These are phyloP conservation scores for Heteromyza rotundicornis DNA, from an alignment of 2,888 invertebrate genomes.

Conservation along the genomic window DNA sequence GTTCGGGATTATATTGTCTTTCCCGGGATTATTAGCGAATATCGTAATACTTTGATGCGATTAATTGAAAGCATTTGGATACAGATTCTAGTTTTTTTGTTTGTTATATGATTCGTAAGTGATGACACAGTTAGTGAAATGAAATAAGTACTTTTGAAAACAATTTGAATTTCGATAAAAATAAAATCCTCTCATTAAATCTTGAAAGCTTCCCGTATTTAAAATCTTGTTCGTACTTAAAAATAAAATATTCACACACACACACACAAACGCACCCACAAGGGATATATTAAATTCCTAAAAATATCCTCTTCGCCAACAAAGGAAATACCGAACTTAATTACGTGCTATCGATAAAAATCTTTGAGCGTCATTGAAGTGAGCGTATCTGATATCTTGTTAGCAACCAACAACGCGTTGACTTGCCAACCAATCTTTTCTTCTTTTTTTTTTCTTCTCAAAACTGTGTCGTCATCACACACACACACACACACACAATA, in stretches of 20 bases:
- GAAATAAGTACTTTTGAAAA: too few species aligned
- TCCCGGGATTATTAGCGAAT: slow-evolving; percentile 32
- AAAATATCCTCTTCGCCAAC: not conserved
- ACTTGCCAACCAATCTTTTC: slow-evolving; percentile 16
- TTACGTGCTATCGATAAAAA: slow-evolving; percentile 27
- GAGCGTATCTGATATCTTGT: not conserved
- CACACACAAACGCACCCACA: too few species aligned
- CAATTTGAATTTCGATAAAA: too few species aligned
- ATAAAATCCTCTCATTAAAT: too few species aligned
- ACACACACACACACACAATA: slow-evolving; percentile 19
- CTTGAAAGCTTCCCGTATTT: too few species aligned
- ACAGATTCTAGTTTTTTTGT: too few species aligned
- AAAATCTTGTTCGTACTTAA: too few species aligned
- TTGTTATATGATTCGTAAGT: too few species aligned
- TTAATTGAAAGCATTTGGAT: slow-evolving; percentile 29
- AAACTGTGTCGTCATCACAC: slow-evolving; percentile 18
- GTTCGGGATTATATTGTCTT: slow-evolving; percentile 46
- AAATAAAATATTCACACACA: too few species aligned
- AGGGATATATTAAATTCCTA: not conserved
- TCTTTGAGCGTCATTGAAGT: slow-evolving; percentile 16
- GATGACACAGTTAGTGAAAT: too few species aligned
- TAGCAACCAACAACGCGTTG: slow-evolving; percentile 14
- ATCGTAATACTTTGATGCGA: slow-evolving; percentile 37
- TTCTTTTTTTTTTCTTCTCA: not conserved
- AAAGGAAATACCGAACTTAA: slow-evolving; percentile 26